A percentile compares a stretch with the other conserved stretches of the same genome.
phyloP scores from a whole-genome alignment of 2,113 vertebrate genomes.

The Phaetusa simplex region DNA sequence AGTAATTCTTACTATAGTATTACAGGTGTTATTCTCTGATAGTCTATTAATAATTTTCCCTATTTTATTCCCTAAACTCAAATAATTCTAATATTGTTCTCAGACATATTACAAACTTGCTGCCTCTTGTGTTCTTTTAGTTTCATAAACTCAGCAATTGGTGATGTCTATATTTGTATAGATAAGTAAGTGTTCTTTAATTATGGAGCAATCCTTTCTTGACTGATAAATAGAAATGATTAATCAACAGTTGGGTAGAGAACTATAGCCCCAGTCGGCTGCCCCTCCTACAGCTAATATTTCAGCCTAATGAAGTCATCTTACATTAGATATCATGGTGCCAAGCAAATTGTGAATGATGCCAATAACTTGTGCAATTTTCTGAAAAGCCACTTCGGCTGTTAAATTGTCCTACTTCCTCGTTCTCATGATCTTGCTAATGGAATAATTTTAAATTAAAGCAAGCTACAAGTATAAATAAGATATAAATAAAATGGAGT shows the following conservation, averaged over 20 bases:
- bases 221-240: background rate
- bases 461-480: background rate
- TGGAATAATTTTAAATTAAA: background rate
- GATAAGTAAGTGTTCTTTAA: background rate
- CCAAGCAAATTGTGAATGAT: slow-evolving; percentile 1
- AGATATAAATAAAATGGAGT: background rate
- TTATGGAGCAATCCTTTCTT: background rate
- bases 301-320: slow-evolving; percentile 1
- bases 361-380: slow-evolving; percentile 24
- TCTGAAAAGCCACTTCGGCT: slow-evolving; percentile 5
- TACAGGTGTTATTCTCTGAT: background rate
- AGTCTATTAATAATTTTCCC: background rate
- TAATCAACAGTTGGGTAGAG: background rate
- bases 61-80: background rate
- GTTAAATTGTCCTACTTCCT: slow-evolving; percentile 6
- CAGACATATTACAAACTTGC: background rate
- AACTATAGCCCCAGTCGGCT: background rate
- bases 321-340: slow-evolving; percentile 8
- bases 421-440: background rate
- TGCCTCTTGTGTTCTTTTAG: background rate
- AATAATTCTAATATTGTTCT: background rate
- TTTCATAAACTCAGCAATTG: background rate
- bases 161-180: background rate
- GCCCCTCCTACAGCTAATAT: background rate
- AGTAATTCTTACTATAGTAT: background rate